Conservation (phyloP, 2,113 vertebrate species). For the Dolichallabes microphthalmus region DNA sequence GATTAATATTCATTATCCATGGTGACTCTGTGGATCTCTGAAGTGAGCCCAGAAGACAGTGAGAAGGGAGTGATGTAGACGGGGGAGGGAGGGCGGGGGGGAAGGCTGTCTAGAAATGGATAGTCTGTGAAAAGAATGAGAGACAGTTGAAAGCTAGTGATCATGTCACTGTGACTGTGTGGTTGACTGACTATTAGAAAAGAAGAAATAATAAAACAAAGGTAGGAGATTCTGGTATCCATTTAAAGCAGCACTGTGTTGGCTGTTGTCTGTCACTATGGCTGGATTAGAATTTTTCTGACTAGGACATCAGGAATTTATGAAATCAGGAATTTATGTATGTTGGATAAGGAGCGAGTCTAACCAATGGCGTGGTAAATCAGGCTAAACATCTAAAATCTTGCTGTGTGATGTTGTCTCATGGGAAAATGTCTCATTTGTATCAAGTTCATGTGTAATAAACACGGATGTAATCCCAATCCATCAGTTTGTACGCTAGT, state of each 20-base stretch:
- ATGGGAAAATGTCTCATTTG: neutral
- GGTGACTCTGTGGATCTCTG: constrained; percentile 58
- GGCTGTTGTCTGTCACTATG: neutral
- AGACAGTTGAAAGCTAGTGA: neutral
- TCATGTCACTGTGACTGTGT: neutral
- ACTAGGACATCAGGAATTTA: neutral
- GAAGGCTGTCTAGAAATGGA: constrained; percentile 22
- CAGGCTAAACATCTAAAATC: neutral
- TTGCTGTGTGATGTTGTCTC: neutral
- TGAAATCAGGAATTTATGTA: neutral
- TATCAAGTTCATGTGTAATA: neutral
- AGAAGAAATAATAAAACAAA: neutral
- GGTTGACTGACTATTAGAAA: neutral
- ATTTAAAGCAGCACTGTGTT: neutral
- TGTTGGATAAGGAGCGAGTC: neutral
- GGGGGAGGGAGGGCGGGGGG: neutral
- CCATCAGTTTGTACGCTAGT: neutral
- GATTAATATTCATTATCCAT: constrained; percentile 73
- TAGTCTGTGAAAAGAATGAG: constrained; percentile 18
- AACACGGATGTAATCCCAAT: neutral
- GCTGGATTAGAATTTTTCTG: neutral
- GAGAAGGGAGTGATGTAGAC: neutral
- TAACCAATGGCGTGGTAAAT: neutral
- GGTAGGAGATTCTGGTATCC: neutral
- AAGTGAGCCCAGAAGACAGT: constrained; percentile 26